Percentiles rank a stretch among this genome's conserved stretches.
phyloP scores from a whole-genome alignment of 2,113 vertebrate genomes.

The Rhinolophus sinicus region DNA sequence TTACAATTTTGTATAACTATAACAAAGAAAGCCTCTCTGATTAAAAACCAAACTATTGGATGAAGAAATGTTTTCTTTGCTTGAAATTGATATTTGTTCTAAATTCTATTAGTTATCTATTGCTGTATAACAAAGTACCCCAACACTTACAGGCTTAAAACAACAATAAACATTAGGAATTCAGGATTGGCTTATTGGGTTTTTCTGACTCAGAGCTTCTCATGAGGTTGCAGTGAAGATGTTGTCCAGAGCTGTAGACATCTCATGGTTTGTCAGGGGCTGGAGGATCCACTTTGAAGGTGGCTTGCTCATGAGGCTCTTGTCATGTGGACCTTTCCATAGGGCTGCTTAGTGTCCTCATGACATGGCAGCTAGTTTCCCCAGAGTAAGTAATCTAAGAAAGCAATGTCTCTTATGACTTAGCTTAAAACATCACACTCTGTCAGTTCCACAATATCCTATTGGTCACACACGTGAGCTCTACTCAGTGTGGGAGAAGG shows the following conservation, averaged over 20 bases:
- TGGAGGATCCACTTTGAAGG: neutral
- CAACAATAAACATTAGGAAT: neutral
- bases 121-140: slow-evolving; percentile 1
- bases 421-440: neutral
- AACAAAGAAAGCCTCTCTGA: neutral
- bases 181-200: neutral
- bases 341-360: neutral
- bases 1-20: slow-evolving; percentile 15
- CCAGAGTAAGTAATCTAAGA: neutral
- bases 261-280: neutral
- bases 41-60: neutral
- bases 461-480: neutral
- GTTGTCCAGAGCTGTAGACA: neutral
- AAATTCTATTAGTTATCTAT: slow-evolving; percentile 28
- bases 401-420: neutral
- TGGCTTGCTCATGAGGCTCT: neutral
- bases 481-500: neutral
- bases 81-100: slow-evolving; percentile 23
- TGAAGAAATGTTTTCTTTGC: slow-evolving; percentile 16
- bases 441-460: neutral
- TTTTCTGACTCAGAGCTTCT: neutral
- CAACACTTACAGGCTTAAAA: neutral
- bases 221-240: neutral
- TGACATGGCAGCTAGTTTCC: neutral
- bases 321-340: neutral